These are phyloP conservation scores for Cryptophagus acutangulus DNA, from an alignment of 2,888 invertebrate genomes.

Conservation along the genomic window DNA sequence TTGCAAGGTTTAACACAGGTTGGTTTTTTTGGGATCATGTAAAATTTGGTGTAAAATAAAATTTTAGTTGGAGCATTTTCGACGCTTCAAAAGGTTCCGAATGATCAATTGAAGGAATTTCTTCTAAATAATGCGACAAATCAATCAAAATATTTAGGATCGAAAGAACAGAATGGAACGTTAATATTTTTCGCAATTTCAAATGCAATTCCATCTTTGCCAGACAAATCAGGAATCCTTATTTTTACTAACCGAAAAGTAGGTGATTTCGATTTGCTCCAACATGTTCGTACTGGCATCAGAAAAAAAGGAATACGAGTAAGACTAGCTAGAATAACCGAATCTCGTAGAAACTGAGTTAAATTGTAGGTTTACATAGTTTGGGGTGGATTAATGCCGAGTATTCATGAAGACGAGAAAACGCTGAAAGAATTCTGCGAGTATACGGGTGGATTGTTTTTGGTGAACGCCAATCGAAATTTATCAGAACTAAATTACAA, in stretches of 20 bases:
- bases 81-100: slow-evolving; percentile 19
- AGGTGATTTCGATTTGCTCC: slow-evolving; percentile 51
- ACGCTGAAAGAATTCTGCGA: slow-evolving; percentile 48
- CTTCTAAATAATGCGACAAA: too few relatives aligned
- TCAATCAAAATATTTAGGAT: slow-evolving; percentile 22
- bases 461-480: slow-evolving; percentile 32
- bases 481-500: slow-evolving; percentile 17
- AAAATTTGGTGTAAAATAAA: too few relatives aligned
- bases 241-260: slow-evolving; percentile 56
- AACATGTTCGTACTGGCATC: slow-evolving; percentile 47
- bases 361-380: slow-evolving; percentile 47
- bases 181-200: slow-evolving; percentile 57
- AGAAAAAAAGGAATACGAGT: slow-evolving; percentile 45
- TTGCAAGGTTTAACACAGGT: too few relatives aligned
- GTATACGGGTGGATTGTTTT: slow-evolving; percentile 47
- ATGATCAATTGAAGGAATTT: slow-evolving; percentile 17
- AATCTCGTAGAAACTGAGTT: not conserved
- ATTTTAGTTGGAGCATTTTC: not conserved
- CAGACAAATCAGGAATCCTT: slow-evolving; percentile 60
- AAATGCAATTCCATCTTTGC: slow-evolving; percentile 57
- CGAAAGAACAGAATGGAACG: slow-evolving; percentile 43
- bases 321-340: slow-evolving; percentile 21
- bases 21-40: too few relatives aligned
- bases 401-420: slow-evolving; percentile 46
- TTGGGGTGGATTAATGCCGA: slow-evolving; percentile 48